Base-by-base conservation (phyloP, 35 echinoderm and acorn worm genomes). In the Apostichopus parvimensis region DNA sequence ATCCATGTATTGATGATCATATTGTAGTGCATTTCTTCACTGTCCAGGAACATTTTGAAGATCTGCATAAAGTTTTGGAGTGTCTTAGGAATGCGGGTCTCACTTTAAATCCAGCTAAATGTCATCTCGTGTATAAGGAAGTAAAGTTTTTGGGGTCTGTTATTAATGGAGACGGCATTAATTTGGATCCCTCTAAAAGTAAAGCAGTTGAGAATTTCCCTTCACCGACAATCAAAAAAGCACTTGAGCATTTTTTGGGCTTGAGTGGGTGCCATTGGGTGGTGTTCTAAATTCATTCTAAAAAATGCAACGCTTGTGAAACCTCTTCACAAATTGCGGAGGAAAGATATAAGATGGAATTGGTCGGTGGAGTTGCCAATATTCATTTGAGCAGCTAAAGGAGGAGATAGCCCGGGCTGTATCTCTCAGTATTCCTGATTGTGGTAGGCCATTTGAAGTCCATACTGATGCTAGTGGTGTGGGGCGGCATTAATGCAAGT, bases 351-450 rank as follows among this genome's bases (percentile, higher is more conserved):
- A 61, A 8, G 12, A 9, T 61, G 88, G 88, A 6, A 90, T 6
- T 90, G 88, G 34, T 90, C 66, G 8, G 11, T 77, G 21, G 88
- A 5, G 3, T 90, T 90, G 88, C 52, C 70, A 90, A 56, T 53
- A 6, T 22, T 25, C 73, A 66, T 90, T 90, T 90, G 11, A 4
- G 7, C 13, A 18, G 8, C 77, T 78, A 18, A 90, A 90, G 9
- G 12, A 90, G 5, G 71, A 73, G 77, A 90, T 78, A 77, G 53
- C 70, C 9, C 77, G 13, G 24, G 70, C 70, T 25, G 73, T 90
- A 15, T 73, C 88, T 55, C 73, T 90, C 11, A n/a, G 15, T 9
- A 77, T 90, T 17, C 87, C 87, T 20, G 87, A 90, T 90, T 90
- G 73, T 90, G 13, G 11, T 5, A 54, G n/a, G 71, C 71, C 87